phyloP scores from a whole-genome alignment of 64 coral and sea anemone genomes.

The Pachyseris speciosa region DNA sequence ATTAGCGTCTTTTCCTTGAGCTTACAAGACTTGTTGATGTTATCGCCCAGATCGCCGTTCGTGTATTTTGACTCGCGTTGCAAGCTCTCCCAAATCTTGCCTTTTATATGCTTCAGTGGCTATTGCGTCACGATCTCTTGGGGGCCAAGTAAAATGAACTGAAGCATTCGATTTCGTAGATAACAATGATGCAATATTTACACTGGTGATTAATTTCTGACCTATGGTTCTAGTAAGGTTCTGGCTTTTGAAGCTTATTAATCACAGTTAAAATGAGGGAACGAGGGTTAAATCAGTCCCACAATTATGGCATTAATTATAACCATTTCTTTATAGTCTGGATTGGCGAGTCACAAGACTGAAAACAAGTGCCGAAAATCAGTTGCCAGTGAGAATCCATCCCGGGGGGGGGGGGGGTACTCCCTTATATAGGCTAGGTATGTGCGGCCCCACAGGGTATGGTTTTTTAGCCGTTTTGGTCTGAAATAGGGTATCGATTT shows the following conservation, averaged over 20 bases:
- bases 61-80: neutral
- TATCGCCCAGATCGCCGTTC: neutral
- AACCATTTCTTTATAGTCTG: too few relatives aligned
- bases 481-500: too few relatives aligned
- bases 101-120: neutral
- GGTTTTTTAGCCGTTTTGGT: too few relatives aligned
- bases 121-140: constrained; percentile 1
- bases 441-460: too few relatives aligned
- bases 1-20: neutral
- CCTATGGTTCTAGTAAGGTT: too few relatives aligned
- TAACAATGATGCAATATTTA: constrained; percentile 6
- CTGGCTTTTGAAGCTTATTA: too few relatives aligned
- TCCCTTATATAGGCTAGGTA: too few relatives aligned
- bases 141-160: neutral
- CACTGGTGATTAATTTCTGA: too few relatives aligned
- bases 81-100: neutral
- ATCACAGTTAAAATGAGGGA: too few relatives aligned
- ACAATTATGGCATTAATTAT: neutral
- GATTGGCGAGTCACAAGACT: neutral
- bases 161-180: constrained; percentile 11
- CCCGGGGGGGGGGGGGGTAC: too few relatives aligned
- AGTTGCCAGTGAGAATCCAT: too few relatives aligned
- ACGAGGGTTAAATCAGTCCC: neutral
- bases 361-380: neutral
- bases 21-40: neutral